A percentile compares a stretch with the other conserved stretches of the same genome.
Evolutionary conservation across 2,113 vertebrate genomes (phyloP).

Genomic region (Apeltes quadracus): DNA sequence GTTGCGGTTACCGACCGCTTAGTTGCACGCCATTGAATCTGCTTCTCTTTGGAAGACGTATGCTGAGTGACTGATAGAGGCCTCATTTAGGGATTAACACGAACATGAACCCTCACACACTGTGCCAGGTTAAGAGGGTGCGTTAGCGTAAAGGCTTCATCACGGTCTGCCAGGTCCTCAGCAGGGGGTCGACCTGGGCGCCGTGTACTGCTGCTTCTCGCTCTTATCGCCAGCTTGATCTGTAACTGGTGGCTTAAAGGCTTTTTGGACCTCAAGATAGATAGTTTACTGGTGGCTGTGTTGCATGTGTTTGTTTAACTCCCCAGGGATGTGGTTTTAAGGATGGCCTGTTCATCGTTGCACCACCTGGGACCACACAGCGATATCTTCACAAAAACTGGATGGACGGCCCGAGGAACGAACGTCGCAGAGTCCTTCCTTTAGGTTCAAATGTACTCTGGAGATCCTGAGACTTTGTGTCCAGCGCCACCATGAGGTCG

Average conservation of each 20-base stretch:
- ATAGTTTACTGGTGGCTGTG: too few species aligned
- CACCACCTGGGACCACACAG: too few species aligned
- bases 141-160: slow-evolving; percentile 38
- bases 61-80: slow-evolving; percentile 43
- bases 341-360: too few species aligned
- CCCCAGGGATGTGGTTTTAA: too few species aligned
- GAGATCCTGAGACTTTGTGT: not conserved
- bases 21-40: not conserved
- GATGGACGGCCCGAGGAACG: too few species aligned
- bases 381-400: too few species aligned
- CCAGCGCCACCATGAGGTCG: not conserved
- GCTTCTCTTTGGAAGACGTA: not conserved
- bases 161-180: slow-evolving; percentile 3
- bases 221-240: not conserved
- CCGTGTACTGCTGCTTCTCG: not conserved
- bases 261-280: too few species aligned
- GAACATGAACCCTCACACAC: slow-evolving; percentile 40
- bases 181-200: not conserved
- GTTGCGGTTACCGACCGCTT: not conserved
- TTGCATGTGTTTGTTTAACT: too few species aligned
- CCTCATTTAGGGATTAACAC: slow-evolving; percentile 37
- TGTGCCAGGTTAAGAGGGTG: slow-evolving; percentile 45
- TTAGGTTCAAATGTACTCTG: too few species aligned
- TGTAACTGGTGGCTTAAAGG: not conserved
- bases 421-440: too few species aligned